Evolutionary conservation across 2,797 vertebrate species (phyloP).

Genomic region (Anableps anableps): DNA sequence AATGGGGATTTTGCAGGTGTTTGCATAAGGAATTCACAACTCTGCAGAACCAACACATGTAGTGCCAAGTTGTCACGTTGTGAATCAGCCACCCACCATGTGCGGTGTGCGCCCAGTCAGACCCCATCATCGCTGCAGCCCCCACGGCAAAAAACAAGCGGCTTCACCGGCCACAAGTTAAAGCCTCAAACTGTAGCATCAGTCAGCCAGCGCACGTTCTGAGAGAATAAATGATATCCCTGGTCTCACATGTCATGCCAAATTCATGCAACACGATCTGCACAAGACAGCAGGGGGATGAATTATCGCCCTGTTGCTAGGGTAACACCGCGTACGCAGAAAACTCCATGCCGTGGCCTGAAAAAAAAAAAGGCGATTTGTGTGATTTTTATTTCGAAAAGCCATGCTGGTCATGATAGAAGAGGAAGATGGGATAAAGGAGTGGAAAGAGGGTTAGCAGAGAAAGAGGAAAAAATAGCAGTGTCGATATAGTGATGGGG

Average conservation of each 20-base stretch:
- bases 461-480: conserved; percentile 20
- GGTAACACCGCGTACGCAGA: conserved; percentile 72
- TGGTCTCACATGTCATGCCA: conserved; percentile 58
- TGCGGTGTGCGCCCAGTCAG: conserved; percentile 5
- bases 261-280: conserved; percentile 69
- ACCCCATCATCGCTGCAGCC: background rate
- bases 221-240: conserved; percentile 42
- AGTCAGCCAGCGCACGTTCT: conserved; percentile 29
- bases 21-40: conserved; percentile 17
- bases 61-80: conserved; percentile 18
- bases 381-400: conserved; percentile 69
- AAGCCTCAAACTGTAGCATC: conserved; percentile 22
- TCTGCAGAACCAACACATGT: conserved; percentile 27
- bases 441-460: conserved; percentile 19
- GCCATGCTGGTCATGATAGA: conserved; percentile 35
- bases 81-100: conserved; percentile 38
- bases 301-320: conserved; percentile 76
- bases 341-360: conserved; percentile 53
- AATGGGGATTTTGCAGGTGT: conserved; percentile 2
- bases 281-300: conserved; percentile 62
- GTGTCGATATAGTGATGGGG: conserved; percentile 31
- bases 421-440: conserved; percentile 10
- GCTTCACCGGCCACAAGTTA: conserved; percentile 7
- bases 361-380: conserved; percentile 56
- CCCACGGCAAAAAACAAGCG: conserved; percentile 17